Evolutionary conservation across 2,888 invertebrate genomes (phyloP).

Genomic region (Zygothrica quintamaculata): DNA sequence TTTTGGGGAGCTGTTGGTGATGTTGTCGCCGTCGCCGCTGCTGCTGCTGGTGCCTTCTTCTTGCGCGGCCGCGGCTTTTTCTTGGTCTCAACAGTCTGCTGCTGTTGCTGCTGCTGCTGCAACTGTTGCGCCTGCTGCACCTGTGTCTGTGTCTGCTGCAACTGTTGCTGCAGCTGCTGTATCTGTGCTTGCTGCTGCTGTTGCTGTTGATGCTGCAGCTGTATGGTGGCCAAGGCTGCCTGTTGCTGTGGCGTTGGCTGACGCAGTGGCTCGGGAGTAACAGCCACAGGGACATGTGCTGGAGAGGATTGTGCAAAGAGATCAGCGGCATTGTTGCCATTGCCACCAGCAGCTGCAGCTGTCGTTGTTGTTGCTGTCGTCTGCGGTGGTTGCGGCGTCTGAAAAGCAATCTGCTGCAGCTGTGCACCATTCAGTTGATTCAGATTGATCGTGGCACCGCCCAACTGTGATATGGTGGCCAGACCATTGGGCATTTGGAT

Average conservation of each 20-base stretch:
- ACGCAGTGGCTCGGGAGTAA: slow-evolving; percentile 81
- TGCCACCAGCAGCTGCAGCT: slow-evolving; percentile 21
- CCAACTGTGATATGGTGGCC: slow-evolving; percentile 83
- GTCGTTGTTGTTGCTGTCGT: slow-evolving; percentile 28
- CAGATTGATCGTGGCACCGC: slow-evolving; percentile 83
- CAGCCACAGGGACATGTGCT: slow-evolving; percentile 77
- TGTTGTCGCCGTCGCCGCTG: slow-evolving; percentile 31
- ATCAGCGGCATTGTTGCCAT: slow-evolving; percentile 47
- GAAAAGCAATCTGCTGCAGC: slow-evolving; percentile 84
- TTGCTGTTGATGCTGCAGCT: slow-evolving; percentile 76
- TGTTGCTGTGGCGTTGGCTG: slow-evolving; percentile 81
- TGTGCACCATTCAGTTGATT: slow-evolving; percentile 83
- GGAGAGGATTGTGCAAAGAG: slow-evolving; percentile 78
- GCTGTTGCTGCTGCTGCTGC: slow-evolving; percentile 45
- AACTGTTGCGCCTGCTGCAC: slow-evolving; percentile 67
- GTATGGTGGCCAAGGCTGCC: slow-evolving; percentile 77
- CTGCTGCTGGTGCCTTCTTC: slow-evolving; percentile 68
- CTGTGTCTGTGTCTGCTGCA: slow-evolving; percentile 74
- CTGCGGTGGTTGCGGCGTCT: slow-evolving; percentile 81
- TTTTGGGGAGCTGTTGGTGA: slow-evolving; percentile 49
- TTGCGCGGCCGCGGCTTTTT: slow-evolving; percentile 77
- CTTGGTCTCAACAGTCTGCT: slow-evolving; percentile 62
- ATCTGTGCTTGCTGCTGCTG: slow-evolving; percentile 76
- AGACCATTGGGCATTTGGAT: slow-evolving; percentile 85
- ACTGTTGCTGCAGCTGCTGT: slow-evolving; percentile 62